phyloP scores from a whole-genome alignment of 2,888 invertebrate genomes.

The Cephonodes hylas region DNA sequence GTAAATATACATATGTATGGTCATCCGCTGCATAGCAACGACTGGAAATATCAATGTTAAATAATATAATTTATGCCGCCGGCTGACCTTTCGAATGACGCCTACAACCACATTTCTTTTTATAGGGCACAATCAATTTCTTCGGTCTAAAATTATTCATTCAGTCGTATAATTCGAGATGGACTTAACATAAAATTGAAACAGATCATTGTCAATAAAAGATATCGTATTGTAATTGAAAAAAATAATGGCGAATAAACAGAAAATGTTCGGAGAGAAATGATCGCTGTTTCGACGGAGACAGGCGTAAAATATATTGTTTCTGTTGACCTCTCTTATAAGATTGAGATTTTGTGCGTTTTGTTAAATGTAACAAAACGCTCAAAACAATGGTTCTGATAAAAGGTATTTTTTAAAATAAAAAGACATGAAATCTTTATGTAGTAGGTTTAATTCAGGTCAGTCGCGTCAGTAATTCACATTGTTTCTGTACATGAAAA shows the following conservation, averaged over 20 bases:
- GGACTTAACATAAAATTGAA: background rate
- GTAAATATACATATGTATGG: too few relatives aligned
- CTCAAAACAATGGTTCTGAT: slow-evolving; percentile 6
- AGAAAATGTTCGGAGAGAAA: background rate
- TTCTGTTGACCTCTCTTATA: background rate
- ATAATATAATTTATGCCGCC: background rate
- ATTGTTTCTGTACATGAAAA: too few relatives aligned
- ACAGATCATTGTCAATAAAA: slow-evolving; percentile 3
- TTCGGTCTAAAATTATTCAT: background rate
- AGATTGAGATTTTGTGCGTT: background rate
- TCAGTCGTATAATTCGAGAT: background rate
- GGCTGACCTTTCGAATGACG: background rate
- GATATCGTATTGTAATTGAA: slow-evolving; percentile 3
- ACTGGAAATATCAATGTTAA: too few relatives aligned
- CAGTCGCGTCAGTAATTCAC: background rate
- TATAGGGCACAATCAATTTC: background rate
- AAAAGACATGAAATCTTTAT: background rate
- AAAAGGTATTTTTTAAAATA: background rate
- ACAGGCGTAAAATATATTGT: slow-evolving; percentile 1
- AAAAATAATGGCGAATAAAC: slow-evolving; percentile 6
- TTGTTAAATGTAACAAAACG: too few relatives aligned
- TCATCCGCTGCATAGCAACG: too few relatives aligned
- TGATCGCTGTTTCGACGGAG: background rate
- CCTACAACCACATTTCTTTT: background rate
- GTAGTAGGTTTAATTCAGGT: accelerated